These are phyloP conservation scores for Plectropomus leopardus DNA, from an alignment of 2,113 vertebrate species.

Conservation along the genomic window DNA sequence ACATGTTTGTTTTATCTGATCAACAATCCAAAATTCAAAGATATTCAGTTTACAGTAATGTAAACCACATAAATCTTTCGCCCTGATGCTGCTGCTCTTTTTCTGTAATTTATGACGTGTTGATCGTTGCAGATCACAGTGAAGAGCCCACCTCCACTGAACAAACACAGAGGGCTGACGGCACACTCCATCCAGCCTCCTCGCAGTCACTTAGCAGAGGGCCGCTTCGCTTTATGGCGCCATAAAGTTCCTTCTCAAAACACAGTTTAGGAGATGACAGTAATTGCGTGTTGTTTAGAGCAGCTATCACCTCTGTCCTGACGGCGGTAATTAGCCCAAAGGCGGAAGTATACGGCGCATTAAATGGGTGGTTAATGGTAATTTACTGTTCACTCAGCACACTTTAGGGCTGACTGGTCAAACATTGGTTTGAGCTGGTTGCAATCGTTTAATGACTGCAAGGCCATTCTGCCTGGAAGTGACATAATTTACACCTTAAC, in stretches of 20 bases:
- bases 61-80: background rate
- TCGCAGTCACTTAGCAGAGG: conserved; percentile 38
- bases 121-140: conserved; percentile 38
- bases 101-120: conserved; percentile 40
- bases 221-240: conserved; percentile 79
- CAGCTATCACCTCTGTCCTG: conserved; percentile 82
- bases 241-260: conserved; percentile 86
- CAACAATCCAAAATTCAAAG: background rate
- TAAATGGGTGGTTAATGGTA: conserved; percentile 66
- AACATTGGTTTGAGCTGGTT: conserved; percentile 14
- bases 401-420: conserved; percentile 39
- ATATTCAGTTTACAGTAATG: background rate
- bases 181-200: conserved; percentile 64
- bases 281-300: conserved; percentile 79
- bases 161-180: conserved; percentile 36
- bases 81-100: background rate
- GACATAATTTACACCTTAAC: background rate
- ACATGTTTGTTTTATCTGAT: background rate
- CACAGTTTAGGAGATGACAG: conserved; percentile 81
- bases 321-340: conserved; percentile 80
- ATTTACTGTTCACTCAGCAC: conserved; percentile 55
- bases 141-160: conserved; percentile 4
- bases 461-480: background rate
- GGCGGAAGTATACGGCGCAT: conserved; percentile 80
- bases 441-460: background rate